These are phyloP conservation scores for Micrasema minimum DNA, from an alignment of 1,140 invertebrate species.

Conservation along the genomic window DNA sequence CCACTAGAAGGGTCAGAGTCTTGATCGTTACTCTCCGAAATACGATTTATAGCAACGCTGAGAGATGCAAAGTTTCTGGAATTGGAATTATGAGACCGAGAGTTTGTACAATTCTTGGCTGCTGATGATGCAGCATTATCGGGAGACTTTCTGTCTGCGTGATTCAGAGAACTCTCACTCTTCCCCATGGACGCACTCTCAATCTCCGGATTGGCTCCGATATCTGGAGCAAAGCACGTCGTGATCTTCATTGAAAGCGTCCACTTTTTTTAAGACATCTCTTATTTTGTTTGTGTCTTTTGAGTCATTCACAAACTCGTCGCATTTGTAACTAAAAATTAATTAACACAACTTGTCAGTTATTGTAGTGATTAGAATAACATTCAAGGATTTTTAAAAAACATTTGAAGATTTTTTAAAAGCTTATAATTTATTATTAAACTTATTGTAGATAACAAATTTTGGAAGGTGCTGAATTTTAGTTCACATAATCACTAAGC, in stretches of 20 bases:
- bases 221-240: constrained; percentile 53
- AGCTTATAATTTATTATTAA: too few species aligned
- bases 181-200: constrained; percentile 51
- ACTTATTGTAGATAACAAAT: too few species aligned
- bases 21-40: constrained; percentile 30
- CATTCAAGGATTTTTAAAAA: too few species aligned
- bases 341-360: too few species aligned
- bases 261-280: constrained; percentile 59
- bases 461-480: too few species aligned
- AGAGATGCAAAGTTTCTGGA: constrained; percentile 55
- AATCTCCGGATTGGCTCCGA: constrained; percentile 53
- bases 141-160: constrained; percentile 42
- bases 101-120: constrained; percentile 38
- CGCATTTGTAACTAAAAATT: constrained; percentile 79
- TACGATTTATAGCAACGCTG: constrained; percentile 36
- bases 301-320: constrained; percentile 85
- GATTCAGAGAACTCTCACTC: constrained; percentile 54
- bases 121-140: constrained; percentile 21
- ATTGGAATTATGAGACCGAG: constrained; percentile 52
- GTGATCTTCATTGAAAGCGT: constrained; percentile 40
- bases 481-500: too few species aligned
- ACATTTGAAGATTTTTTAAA: too few species aligned
- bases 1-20: constrained; percentile 17
- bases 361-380: too few species aligned
- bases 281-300: constrained; percentile 71